Evolutionary conservation across 2,113 vertebrate genomes (phyloP).

Genomic region (Pelecanoides urinatrix): DNA sequence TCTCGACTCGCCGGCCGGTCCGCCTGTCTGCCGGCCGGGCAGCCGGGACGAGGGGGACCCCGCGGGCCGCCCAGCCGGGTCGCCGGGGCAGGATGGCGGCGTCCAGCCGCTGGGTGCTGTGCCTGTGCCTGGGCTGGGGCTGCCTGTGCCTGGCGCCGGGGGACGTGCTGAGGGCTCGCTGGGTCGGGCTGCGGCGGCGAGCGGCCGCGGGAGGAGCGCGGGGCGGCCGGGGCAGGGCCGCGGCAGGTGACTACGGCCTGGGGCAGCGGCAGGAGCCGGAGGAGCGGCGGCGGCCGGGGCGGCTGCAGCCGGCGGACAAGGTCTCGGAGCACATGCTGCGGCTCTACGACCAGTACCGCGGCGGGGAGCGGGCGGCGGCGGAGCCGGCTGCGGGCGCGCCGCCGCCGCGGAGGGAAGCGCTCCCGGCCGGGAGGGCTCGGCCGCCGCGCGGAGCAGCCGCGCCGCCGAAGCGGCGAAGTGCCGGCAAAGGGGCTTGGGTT

Average conservation of each 20-base stretch:
- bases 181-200: slow-evolving; percentile 37
- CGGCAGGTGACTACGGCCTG: neutral
- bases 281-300: slow-evolving; percentile 26
- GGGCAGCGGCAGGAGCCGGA: slow-evolving; percentile 9
- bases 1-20: neutral
- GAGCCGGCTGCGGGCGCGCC: too few species aligned
- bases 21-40: neutral
- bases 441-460: neutral
- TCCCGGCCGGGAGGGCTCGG: neutral
- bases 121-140: slow-evolving; percentile 79
- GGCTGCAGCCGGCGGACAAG: slow-evolving; percentile 68
- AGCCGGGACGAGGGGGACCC: too few species aligned
- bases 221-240: neutral
- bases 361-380: neutral
- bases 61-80: neutral
- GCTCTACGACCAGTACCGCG: slow-evolving; percentile 86
- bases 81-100: slow-evolving; percentile 72
- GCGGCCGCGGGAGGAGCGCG: neutral
- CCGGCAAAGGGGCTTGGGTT: neutral
- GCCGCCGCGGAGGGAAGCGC: neutral
- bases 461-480: neutral
- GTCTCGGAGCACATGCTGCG: slow-evolving; percentile 91
- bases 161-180: slow-evolving; percentile 56
- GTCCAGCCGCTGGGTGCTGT: slow-evolving; percentile 56
- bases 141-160: slow-evolving; percentile 72